These are phyloP conservation scores for Callyntrura sp. DNA, from an alignment of 2,888 invertebrate species.

Conservation along the genomic window DNA sequence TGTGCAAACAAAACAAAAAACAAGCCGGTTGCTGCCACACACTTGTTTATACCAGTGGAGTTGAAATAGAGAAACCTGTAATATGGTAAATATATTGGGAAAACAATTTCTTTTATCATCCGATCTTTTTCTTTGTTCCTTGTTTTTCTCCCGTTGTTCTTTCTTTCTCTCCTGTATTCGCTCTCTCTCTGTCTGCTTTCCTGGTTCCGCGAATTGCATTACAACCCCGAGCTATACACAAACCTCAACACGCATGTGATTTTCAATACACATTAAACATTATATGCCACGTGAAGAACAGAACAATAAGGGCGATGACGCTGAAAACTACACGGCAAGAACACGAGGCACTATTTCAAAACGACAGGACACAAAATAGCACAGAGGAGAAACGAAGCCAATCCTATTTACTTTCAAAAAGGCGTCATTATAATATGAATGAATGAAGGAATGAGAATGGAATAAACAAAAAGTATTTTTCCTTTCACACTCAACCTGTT, in stretches of 20 bases:
- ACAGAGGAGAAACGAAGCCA: slow-evolving; percentile 49
- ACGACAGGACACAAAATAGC: background rate
- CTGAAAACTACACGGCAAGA: slow-evolving; percentile 12
- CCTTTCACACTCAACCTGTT: background rate
- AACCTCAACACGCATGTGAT: background rate
- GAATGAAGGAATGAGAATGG: slow-evolving; percentile 74
- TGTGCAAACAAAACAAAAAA: background rate
- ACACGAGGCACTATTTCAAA: background rate
- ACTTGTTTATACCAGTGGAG: background rate
- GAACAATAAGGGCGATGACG: slow-evolving; percentile 49
- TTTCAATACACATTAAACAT: slow-evolving; percentile 1
- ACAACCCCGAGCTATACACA: background rate
- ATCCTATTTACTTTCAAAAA: slow-evolving; percentile 75
- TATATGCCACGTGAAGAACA: background rate
- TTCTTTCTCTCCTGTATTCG: background rate
- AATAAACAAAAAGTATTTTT: slow-evolving; percentile 70
- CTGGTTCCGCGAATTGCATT: background rate
- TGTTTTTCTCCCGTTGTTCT: background rate
- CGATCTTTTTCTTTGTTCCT: background rate
- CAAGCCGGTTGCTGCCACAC: background rate
- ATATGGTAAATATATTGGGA: background rate
- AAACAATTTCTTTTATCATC: slow-evolving; percentile 42
- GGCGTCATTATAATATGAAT: slow-evolving; percentile 74
- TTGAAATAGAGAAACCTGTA: background rate
- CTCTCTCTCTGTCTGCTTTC: background rate